A percentile compares a stretch with the other conserved stretches of the same genome.
phyloP scores from a whole-genome alignment of 1,140 invertebrate genomes.

The Drosophila watanabei region DNA sequence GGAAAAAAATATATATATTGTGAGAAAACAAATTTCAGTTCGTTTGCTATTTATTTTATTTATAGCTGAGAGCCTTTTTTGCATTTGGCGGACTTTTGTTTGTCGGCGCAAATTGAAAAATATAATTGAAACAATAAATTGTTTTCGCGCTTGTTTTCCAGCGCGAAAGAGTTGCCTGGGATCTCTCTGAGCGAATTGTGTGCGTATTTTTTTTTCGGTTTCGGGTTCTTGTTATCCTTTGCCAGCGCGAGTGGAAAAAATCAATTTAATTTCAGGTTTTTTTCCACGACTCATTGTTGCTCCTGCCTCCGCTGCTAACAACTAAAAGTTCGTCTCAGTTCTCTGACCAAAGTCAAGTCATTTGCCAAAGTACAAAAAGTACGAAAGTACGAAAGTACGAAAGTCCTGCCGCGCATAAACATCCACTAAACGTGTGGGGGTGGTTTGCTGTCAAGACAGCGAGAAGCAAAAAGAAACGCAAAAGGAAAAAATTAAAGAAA shows the following conservation, averaged over 20 bases:
- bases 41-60: slow-evolving; percentile 78
- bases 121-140: slow-evolving; percentile 84
- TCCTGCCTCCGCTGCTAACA: slow-evolving; percentile 7
- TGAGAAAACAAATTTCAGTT: slow-evolving; percentile 44
- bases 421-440: slow-evolving; percentile 74
- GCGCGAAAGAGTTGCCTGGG: slow-evolving; percentile 59
- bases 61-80: slow-evolving; percentile 74
- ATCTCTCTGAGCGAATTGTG: slow-evolving; percentile 9
- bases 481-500: slow-evolving; percentile 69
- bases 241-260: slow-evolving; percentile 25
- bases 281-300: slow-evolving; percentile 12
- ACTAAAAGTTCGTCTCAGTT: slow-evolving; percentile 51
- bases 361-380: slow-evolving; percentile 63
- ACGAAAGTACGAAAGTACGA: slow-evolving; percentile 51
- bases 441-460: slow-evolving; percentile 64
- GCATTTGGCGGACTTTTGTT: slow-evolving; percentile 72
- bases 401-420: slow-evolving; percentile 73
- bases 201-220: slow-evolving; percentile 2
- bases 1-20: not conserved
- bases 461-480: slow-evolving; percentile 45
- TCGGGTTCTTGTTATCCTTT: slow-evolving; percentile 9
- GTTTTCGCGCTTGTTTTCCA: slow-evolving; percentile 26
- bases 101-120: slow-evolving; percentile 82
- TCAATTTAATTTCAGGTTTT: slow-evolving; percentile 55
- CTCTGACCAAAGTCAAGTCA: slow-evolving; percentile 78